phyloP scores from a whole-genome alignment of 1,140 invertebrate species.

The Episyrphus balteatus region DNA sequence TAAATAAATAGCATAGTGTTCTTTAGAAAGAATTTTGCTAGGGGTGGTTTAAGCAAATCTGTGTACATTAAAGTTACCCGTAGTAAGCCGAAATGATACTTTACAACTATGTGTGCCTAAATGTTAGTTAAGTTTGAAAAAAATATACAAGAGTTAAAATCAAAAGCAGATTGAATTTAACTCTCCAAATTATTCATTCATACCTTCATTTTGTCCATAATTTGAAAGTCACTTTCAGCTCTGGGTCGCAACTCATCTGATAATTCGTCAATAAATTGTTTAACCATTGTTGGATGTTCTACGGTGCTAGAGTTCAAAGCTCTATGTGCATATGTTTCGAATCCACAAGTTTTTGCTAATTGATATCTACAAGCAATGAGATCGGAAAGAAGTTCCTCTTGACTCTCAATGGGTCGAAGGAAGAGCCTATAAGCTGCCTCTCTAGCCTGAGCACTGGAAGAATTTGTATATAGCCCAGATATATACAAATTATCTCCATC shows the following conservation, averaged over 20 bases:
- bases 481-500: conserved; percentile 64
- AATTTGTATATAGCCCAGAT: conserved; percentile 71
- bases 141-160: no score
- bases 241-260: conserved; percentile 52
- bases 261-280: conserved; percentile 68
- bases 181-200: no score
- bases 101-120: no score
- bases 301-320: conserved; percentile 80
- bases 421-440: conserved; percentile 84
- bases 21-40: no score
- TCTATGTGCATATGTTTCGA: conserved; percentile 76
- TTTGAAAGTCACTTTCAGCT: conserved; percentile 57
- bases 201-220: conserved; percentile 66
- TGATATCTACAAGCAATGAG: conserved; percentile 61
- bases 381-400: conserved; percentile 62
- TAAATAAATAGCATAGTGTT: no score
- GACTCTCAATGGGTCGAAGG: conserved; percentile 63
- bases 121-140: no score
- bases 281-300: conserved; percentile 65
- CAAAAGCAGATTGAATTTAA: no score
- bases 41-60: no score
- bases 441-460: conserved; percentile 61
- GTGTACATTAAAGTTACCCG: no score
- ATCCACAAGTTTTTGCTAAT: conserved; percentile 77
- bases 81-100: no score